These are phyloP conservation scores for Sarotherodon lohbergeri DNA, from an alignment of 2,113 vertebrate species.

Conservation along the genomic window DNA sequence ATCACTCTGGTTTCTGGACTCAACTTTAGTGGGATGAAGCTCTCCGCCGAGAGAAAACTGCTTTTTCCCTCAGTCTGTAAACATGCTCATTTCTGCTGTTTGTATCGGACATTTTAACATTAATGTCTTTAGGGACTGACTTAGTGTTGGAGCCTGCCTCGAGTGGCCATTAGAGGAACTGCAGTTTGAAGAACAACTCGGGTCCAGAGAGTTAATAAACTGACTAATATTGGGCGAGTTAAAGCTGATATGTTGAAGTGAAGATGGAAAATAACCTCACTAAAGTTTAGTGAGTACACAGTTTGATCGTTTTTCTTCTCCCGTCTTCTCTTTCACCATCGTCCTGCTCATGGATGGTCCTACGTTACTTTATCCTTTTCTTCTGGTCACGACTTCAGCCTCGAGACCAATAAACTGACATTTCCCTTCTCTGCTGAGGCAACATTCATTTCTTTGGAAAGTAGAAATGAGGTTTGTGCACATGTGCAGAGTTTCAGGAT, in stretches of 20 bases:
- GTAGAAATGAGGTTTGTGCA: not conserved
- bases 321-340: not conserved
- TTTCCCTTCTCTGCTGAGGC: not conserved
- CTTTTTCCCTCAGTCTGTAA: not conserved
- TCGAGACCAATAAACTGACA: not conserved
- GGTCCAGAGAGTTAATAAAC: not conserved
- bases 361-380: not conserved
- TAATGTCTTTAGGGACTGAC: not conserved
- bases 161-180: not conserved
- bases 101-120: not conserved
- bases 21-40: not conserved
- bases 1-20: not conserved
- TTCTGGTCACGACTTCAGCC: not conserved
- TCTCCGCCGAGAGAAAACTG: not conserved
- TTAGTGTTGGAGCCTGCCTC: not conserved
- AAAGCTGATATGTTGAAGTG: not conserved
- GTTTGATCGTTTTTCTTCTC: not conserved
- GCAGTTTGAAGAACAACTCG: not conserved
- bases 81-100: not conserved
- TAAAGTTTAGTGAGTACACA: not conserved
- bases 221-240: not conserved
- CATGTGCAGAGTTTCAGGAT: not conserved
- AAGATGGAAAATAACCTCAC: not conserved
- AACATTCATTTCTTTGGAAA: not conserved
- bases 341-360: not conserved